Base-by-base conservation (phyloP, 1,140 invertebrate genomes). In the Thalassaphorura encarpata region DNA sequence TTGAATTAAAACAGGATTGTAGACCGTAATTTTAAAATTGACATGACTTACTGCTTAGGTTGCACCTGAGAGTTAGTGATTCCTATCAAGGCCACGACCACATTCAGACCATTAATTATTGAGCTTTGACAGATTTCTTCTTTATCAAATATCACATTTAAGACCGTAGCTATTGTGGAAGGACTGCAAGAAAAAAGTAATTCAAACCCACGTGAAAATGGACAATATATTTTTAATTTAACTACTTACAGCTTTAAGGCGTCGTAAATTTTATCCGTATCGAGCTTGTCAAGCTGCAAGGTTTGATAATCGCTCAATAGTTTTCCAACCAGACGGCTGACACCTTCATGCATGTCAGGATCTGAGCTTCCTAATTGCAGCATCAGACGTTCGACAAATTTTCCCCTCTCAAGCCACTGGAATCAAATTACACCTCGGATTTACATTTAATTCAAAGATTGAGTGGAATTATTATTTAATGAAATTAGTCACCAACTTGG, bases 271-370 rank as follows among this genome's bases (percentile, higher is more conserved):
- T 23, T 39, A 16, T 16, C 46, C 11, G 18, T 39, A 40, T 50
- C 52, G 4, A 63, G 52, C 27, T 60, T 52, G 4, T 29, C 55
- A 24, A 36, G 23, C 24, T 27, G 21, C 18, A 45, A 61, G 50
- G 26, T 40, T 48, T 31, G 24, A 48, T 11, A 4, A 16, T 16
- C 41, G 8, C 16, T 42, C 31, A 65, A 49, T 52, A 65, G 54
- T 54, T 65, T 60, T n/a, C 56, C 56, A 13, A 65, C 54, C 52
- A 65, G 53, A 36, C 60, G 56, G 23, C 47, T 43, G 27, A 65
- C 40, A 50, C 52, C 52, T 33, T 31, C 36, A 28, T 59, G 57
- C 19, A 48, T 36, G 8, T 50, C 46, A 26, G 26, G 18, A 23
- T 49, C 46, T 11, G 27, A 29, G 1, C 19, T 24, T 6, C 46